Percentiles rank a stretch among this genome's conserved stretches.
Evolutionary conservation across 2,888 invertebrate genomes (phyloP).

Genomic region (Eupithecia insigniata): DNA sequence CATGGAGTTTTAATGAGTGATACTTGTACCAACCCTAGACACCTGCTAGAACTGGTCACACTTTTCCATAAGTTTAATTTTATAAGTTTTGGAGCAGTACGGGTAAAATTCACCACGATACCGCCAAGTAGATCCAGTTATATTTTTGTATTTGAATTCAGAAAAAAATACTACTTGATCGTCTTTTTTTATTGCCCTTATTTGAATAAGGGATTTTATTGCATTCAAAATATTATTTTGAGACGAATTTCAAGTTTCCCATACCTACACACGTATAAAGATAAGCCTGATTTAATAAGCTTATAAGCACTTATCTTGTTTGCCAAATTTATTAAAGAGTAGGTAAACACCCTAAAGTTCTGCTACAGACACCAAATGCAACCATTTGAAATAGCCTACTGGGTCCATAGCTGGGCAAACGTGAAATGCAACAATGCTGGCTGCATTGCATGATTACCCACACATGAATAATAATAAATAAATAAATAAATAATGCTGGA

Average conservation of each 20-base stretch:
- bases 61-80: no score
- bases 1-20: slow-evolving; percentile 40
- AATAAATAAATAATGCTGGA: no score
- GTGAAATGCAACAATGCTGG: no score
- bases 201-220: not conserved
- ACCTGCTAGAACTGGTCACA: slow-evolving; percentile 21
- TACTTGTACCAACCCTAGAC: not conserved
- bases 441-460: no score
- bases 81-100: not conserved
- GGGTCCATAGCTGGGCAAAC: no score
- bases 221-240: not conserved
- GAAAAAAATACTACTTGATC: not conserved
- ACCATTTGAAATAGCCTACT: not conserved
- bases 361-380: not conserved
- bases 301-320: no score
- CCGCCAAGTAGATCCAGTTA: not conserved
- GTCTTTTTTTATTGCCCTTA: not conserved
- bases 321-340: not conserved
- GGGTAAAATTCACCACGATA: not conserved
- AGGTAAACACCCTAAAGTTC: not conserved
- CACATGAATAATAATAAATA: no score
- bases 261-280: no score
- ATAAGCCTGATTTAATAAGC: not conserved
- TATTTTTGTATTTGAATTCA: not conserved
- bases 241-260: not conserved